Base-by-base conservation (phyloP, 2,797 vertebrate species). In the Diplodus sargus region DNA sequence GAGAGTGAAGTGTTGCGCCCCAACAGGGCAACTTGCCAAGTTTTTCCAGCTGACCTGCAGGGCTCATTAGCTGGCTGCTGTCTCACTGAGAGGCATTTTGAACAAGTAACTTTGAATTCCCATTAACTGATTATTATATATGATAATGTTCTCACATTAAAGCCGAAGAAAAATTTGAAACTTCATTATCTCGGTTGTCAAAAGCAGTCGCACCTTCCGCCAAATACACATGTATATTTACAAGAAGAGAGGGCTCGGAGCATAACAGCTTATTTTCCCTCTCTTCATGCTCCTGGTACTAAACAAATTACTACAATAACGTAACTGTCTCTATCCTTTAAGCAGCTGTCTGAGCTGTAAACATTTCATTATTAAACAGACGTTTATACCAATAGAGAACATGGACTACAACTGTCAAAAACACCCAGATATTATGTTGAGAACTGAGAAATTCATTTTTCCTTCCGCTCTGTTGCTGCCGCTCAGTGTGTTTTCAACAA, bases 1-100 rank as follows among this genome's bases (percentile, higher is more conserved):
- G 53, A 49, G 49, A 66, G 45, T 39, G 18, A 70, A 84, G 73
- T 78, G 84, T 58, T 70, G 70, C 45, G 12, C 65, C 66, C 65
- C 45, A 57, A 78, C 78, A 47, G 64, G 83, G 75, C 80, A 81
- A 79, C 78, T 58, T 66, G 79, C 70, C 80, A 83, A 70, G 76
- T 83, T 90, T 83, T 81, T 85, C 61, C 81, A 23, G 61, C 66
- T 86, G 87, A 91, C 85, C 80, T 81, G 39, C 66, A 45, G 76
- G 51, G 34, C 84, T 88, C 47, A 39, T 89, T 85, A 70, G 74
- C 68, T 5, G 60, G 79, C 73, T 70, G 69, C 70, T 57, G 65
- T 56, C 65, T 78, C 67, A 30, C 68, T 57, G 51, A 42, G 71
- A 76, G 61, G 25, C 53, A 25, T 70, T 79, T 75, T 68, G 53